A percentile compares a stretch with the other conserved stretches of the same genome.
These are phyloP conservation scores for Garra rufa DNA, from an alignment of 2,113 vertebrate species.

Conservation along the genomic window DNA sequence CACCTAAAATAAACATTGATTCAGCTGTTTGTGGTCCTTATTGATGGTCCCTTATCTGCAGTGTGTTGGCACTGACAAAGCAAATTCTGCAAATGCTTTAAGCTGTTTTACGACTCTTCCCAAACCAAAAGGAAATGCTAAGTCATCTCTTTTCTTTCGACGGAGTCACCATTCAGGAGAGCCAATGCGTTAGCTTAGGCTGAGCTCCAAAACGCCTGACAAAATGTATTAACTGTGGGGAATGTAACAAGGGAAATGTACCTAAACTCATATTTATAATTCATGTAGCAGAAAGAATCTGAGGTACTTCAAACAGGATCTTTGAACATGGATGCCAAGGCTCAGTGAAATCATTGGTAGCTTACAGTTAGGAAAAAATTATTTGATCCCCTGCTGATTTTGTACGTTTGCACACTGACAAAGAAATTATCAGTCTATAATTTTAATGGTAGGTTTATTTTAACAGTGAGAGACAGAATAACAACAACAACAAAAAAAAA, in stretches of 20 bases:
- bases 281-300: background rate
- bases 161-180: slow-evolving; percentile 32
- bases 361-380: too few species aligned
- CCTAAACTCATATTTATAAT: slow-evolving; percentile 41
- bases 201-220: slow-evolving; percentile 48
- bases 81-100: slow-evolving; percentile 51
- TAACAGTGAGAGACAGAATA: too few species aligned
- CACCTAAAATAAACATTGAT: background rate
- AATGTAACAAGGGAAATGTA: slow-evolving; percentile 11
- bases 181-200: slow-evolving; percentile 48
- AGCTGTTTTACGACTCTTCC: slow-evolving; percentile 63
- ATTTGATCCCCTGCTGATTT: too few species aligned
- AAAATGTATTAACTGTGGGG: too few species aligned
- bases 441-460: too few species aligned
- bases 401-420: too few species aligned
- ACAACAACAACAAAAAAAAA: too few species aligned
- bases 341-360: slow-evolving; percentile 10
- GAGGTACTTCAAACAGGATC: background rate
- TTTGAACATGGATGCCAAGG: slow-evolving; percentile 28
- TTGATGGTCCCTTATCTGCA: slow-evolving; percentile 53
- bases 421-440: too few species aligned
- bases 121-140: slow-evolving; percentile 64
- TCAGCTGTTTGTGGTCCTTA: slow-evolving; percentile 20
- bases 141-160: slow-evolving; percentile 63
- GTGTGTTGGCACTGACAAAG: slow-evolving; percentile 59